A percentile compares a stretch with the other conserved stretches of the same genome.
phyloP scores from a whole-genome alignment of 2,113 vertebrate genomes.

The Grus americana region DNA sequence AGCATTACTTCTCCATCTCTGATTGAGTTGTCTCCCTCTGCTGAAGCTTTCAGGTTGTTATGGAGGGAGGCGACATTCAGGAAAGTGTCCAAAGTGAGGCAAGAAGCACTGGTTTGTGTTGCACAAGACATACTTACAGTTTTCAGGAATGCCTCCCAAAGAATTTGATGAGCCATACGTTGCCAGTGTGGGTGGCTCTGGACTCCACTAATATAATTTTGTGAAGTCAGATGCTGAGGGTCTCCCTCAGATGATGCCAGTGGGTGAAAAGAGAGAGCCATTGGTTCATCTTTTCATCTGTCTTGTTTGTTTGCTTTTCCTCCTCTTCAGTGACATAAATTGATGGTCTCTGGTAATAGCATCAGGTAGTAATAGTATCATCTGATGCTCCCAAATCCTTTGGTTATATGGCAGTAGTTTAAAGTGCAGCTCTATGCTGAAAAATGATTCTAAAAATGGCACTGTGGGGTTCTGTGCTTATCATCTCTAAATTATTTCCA shows the following conservation, averaged over 20 bases:
- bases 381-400: background rate
- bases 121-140: accelerated
- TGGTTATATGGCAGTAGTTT: background rate
- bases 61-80: accelerated
- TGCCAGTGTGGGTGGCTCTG: background rate
- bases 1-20: background rate
- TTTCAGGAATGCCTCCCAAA: background rate
- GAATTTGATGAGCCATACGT: background rate
- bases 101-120: background rate
- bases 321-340: background rate
- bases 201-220: background rate
- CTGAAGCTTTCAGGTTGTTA: background rate
- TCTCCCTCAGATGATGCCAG: slow-evolving; percentile 1
- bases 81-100: background rate
- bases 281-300: background rate
- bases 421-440: background rate
- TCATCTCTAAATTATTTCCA: slow-evolving; percentile 32
- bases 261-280: slow-evolving; percentile 11
- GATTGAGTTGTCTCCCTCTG: background rate
- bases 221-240: background rate
- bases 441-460: background rate
- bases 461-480: background rate
- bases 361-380: background rate
- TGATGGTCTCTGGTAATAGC: background rate
- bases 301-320: too few species aligned